phyloP scores from a whole-genome alignment of 2,888 invertebrate genomes.

The Eretmocerus hayati region DNA sequence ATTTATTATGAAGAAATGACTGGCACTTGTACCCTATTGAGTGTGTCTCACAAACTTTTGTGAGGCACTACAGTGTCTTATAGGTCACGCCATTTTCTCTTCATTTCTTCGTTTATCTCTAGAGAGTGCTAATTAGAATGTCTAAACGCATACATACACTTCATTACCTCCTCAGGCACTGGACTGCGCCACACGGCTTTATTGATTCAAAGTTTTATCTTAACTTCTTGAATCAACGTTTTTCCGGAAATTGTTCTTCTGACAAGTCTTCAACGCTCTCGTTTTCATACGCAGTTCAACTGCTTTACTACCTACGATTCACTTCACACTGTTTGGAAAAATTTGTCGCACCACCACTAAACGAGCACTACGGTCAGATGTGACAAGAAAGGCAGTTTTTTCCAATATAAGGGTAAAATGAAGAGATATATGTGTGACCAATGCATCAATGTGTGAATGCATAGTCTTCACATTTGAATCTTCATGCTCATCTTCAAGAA shows the following conservation, averaged over 20 bases:
- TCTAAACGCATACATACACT: conserved; percentile 23
- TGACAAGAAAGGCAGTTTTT: conserved; percentile 22
- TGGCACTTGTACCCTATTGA: conserved; percentile 13
- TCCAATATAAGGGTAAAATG: conserved; percentile 15
- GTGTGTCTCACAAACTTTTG: conserved; percentile 7
- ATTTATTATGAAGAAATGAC: no score
- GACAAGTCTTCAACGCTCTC: conserved; percentile 8
- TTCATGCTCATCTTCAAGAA: no score
- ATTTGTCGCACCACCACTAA: conserved; percentile 22
- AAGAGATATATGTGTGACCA: conserved; percentile 12
- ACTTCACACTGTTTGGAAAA: conserved; percentile 17
- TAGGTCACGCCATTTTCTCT: conserved; percentile 6
- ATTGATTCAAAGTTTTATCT: conserved; percentile 22
- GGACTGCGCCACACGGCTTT: conserved; percentile 26
- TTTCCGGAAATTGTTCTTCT: conserved; percentile 7
- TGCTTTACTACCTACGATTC: conserved; percentile 10
- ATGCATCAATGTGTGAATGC: conserved; percentile 2
- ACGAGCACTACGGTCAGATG: conserved; percentile 22
- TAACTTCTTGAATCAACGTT: conserved; percentile 18
- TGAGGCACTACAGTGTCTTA: conserved; percentile 17
- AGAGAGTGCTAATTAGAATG: conserved; percentile 16
- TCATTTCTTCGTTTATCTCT: conserved; percentile 21
- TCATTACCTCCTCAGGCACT: conserved; percentile 28
- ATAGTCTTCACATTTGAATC: conserved; percentile 11
- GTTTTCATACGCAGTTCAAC: conserved; percentile 20